Conservation (phyloP, 2,113 vertebrate genomes). For the Chionis minor region DNA sequence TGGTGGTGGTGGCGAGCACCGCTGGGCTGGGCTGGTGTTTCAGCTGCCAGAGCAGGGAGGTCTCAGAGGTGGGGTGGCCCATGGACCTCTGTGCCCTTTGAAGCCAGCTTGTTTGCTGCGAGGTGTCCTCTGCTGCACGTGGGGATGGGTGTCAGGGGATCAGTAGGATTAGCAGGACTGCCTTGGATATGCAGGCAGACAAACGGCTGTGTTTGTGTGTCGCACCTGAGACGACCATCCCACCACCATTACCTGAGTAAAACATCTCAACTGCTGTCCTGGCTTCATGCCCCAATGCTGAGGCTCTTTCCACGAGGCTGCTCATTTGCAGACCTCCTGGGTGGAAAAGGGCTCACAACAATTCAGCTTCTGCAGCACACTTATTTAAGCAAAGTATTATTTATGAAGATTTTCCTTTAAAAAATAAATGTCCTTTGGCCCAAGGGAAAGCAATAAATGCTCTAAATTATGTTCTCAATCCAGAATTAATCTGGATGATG, state of each 20-base stretch:
- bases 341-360: background rate
- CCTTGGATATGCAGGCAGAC: rapidly evolving
- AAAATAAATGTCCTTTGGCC: background rate
- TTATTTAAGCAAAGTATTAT: background rate
- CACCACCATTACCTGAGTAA: background rate
- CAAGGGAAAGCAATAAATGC: background rate
- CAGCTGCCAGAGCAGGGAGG: background rate
- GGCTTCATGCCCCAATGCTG: background rate
- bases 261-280: background rate
- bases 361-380: background rate
- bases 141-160: rapidly evolving
- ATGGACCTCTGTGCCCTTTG: background rate
- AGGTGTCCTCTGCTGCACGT: background rate
- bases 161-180: background rate
- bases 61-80: background rate
- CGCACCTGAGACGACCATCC: background rate
- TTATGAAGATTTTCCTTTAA: background rate
- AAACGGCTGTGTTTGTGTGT: background rate
- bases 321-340: background rate
- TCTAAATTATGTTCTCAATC: background rate
- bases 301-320: background rate
- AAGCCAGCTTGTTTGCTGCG: rapidly evolving
- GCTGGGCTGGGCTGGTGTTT: background rate
- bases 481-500: background rate
- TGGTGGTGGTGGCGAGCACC: background rate